Percentiles rank a stretch among this genome's conserved stretches.
Evolutionary conservation across 2,888 invertebrate genomes (phyloP).

Genomic region (Volucella bombylans): DNA sequence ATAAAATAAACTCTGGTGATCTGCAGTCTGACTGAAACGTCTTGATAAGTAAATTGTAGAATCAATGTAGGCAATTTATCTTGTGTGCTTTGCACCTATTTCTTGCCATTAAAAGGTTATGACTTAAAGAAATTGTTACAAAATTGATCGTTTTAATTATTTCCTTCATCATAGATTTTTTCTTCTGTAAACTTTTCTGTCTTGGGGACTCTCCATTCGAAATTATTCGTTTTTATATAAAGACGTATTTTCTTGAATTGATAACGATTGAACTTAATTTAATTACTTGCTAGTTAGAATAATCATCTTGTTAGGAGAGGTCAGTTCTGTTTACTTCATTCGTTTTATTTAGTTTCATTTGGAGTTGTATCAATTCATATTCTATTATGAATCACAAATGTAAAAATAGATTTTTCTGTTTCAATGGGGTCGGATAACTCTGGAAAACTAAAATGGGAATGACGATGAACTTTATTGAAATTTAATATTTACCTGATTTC

Average conservation of each 20-base stretch:
- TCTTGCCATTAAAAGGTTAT: too few relatives aligned
- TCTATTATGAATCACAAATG: slow-evolving; percentile 17
- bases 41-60: too few relatives aligned
- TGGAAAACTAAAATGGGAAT: neutral
- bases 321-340: slow-evolving; percentile 56
- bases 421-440: neutral
- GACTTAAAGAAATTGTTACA: too few relatives aligned
- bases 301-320: slow-evolving; percentile 57
- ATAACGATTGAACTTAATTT: slow-evolving; percentile 42
- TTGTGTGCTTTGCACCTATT: too few relatives aligned
- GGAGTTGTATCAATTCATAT: neutral
- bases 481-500: slow-evolving; percentile 85
- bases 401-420: neutral
- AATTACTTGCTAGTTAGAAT: slow-evolving; percentile 31
- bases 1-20: too few relatives aligned
- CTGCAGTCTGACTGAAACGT: too few relatives aligned
- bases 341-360: neutral
- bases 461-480: slow-evolving; percentile 1
- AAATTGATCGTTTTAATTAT: too few relatives aligned
- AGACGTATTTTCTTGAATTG: slow-evolving; percentile 17
- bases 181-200: too few relatives aligned
- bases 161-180: too few relatives aligned
- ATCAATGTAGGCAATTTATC: too few relatives aligned
- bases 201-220: neutral
- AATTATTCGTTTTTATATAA: neutral